Percentiles rank a stretch among this genome's conserved stretches.
Conservation (phyloP, 2,888 invertebrate species). For the Temnothorax unifasciatus region DNA sequence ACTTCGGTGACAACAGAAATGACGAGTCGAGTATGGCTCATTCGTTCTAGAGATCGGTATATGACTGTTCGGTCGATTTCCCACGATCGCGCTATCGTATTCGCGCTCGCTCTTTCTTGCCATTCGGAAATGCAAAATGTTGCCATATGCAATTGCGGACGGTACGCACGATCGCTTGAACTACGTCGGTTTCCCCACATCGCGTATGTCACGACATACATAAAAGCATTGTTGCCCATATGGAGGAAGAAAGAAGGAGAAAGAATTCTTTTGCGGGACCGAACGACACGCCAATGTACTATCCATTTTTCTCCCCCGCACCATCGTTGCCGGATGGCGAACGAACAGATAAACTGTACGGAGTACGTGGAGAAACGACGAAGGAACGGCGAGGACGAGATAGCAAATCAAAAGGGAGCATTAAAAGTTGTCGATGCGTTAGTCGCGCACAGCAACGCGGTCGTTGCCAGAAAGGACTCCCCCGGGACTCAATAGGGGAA, state of each 20-base stretch:
- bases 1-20: constrained; percentile 63
- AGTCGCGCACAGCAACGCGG: constrained; percentile 69
- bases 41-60: constrained; percentile 45
- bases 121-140: constrained; percentile 48
- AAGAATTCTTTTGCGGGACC: constrained; percentile 28
- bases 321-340: constrained; percentile 43
- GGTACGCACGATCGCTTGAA: constrained; percentile 31
- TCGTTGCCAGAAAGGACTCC: constrained; percentile 80
- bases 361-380: background rate
- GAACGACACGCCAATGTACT: constrained; percentile 17
- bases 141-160: constrained; percentile 34
- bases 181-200: constrained; percentile 52
- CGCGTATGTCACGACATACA: constrained; percentile 35
- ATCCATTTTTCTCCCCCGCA: constrained; percentile 26
- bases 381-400: constrained; percentile 57
- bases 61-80: constrained; percentile 44
- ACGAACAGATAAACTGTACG: constrained; percentile 22
- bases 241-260: background rate
- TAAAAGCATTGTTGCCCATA: constrained; percentile 43
- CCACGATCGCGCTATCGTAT: background rate
- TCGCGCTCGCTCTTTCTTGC: constrained; percentile 10
- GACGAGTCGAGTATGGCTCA: constrained; percentile 57
- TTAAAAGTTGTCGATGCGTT: constrained; percentile 82
- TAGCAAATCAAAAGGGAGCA: constrained; percentile 79
- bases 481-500: constrained; percentile 74